A percentile compares a stretch with the other conserved stretches of the same genome.
phyloP scores from a whole-genome alignment of 2,888 invertebrate species.

The Cotesia congregata region DNA sequence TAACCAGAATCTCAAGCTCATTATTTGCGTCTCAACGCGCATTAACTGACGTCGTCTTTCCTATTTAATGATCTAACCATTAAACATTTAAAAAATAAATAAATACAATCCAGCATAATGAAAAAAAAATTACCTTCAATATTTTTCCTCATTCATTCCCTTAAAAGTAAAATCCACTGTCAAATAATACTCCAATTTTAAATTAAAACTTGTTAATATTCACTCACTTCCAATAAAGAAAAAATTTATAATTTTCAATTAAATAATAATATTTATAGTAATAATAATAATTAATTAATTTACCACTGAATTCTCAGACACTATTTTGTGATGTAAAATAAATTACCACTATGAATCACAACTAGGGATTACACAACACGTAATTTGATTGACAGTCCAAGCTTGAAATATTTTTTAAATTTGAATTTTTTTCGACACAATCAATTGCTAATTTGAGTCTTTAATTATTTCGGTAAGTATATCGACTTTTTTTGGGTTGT shows the following conservation, averaged over 20 bases:
- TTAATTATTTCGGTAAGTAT: neutral
- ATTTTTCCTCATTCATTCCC: too few relatives aligned
- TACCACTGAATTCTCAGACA: neutral
- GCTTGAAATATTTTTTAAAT: neutral
- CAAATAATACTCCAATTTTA: too few relatives aligned
- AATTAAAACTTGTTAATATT: too few relatives aligned
- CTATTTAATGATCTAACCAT: neutral
- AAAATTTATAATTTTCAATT: too few relatives aligned
- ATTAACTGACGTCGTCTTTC: neutral
- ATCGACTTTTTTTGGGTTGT: constrained; percentile 15
- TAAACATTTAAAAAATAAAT: too few relatives aligned
- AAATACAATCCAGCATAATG: too few relatives aligned
- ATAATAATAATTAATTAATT: too few relatives aligned
- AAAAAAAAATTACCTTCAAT: too few relatives aligned
- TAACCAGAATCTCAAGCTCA: neutral
- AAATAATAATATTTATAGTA: too few relatives aligned
- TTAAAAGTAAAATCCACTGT: too few relatives aligned
- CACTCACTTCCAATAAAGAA: too few relatives aligned
- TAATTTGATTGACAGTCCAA: neutral
- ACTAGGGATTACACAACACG: neutral
- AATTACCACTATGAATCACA: neutral
- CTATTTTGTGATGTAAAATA: neutral
- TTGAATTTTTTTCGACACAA: neutral
- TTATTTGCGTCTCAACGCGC: neutral
- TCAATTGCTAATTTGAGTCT: neutral